A percentile compares a stretch with the other conserved stretches of the same genome.
Conservation (phyloP, 2,797 vertebrate genomes). For the Anisognathus igniventris region DNA sequence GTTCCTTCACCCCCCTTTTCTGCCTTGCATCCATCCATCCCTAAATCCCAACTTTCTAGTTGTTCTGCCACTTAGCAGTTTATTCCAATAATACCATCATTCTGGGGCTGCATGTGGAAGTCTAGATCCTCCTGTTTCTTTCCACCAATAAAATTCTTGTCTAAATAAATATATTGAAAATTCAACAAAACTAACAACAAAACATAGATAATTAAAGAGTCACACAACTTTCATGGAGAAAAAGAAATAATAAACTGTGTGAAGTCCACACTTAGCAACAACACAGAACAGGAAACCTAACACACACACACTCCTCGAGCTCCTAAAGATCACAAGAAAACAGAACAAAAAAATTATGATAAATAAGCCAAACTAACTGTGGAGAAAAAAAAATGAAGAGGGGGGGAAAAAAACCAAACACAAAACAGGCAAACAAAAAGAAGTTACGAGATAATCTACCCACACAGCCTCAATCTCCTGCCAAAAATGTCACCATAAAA, state of each 20-base stretch:
- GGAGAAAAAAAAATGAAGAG: background rate
- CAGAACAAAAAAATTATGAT: fast-evolving
- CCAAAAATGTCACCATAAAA: background rate
- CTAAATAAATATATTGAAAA: background rate
- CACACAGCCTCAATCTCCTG: background rate
- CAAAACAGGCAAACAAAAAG: background rate
- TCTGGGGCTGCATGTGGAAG: background rate
- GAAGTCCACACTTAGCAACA: background rate
- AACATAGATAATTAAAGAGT: background rate
- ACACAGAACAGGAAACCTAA: background rate
- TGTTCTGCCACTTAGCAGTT: background rate
- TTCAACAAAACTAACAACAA: background rate
- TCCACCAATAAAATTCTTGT: background rate
- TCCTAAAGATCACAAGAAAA: background rate
- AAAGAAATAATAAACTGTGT: background rate
- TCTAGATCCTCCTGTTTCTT: background rate
- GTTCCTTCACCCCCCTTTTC: background rate
- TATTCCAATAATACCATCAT: background rate
- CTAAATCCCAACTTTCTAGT: background rate
- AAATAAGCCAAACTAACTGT: background rate
- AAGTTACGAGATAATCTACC: background rate
- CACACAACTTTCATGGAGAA: background rate
- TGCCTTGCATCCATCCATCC: background rate
- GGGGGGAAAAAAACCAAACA: fast-evolving
- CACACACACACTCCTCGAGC: background rate